These are phyloP conservation scores for Rhinatrema bivittatum DNA, from an alignment of 2,797 vertebrate species.

Conservation along the genomic window DNA sequence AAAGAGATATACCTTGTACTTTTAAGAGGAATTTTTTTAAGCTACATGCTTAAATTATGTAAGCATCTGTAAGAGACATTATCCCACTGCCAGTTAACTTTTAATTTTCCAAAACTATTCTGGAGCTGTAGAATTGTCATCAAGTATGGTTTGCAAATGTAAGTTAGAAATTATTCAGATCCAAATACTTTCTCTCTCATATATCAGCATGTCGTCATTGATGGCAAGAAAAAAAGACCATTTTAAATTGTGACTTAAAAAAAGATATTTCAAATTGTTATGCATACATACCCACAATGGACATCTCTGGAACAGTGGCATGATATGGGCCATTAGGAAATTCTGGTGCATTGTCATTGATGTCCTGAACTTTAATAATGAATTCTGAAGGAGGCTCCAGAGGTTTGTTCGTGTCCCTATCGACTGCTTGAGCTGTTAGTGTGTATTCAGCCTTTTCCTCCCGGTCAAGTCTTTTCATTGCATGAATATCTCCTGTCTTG, in stretches of 20 bases:
- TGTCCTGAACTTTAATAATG: conserved; percentile 98
- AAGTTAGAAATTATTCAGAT: conserved; percentile 44
- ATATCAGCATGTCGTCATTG: conserved; percentile 12
- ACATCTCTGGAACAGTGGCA: conserved; percentile 91
- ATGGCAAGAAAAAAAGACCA: no score
- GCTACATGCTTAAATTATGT: no score
- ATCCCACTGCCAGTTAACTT: conserved; percentile 37
- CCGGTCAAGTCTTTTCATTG: conserved; percentile 94
- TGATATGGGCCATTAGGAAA: conserved; percentile 88
- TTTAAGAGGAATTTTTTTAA: no score
- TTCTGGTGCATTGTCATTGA: conserved; percentile 94
- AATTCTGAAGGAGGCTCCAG: conserved; percentile 93
- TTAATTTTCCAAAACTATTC: conserved; percentile 26
- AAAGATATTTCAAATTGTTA: neutral
- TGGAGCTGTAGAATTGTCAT: conserved; percentile 32
- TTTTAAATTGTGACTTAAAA: no score
- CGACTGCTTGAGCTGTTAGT: conserved; percentile 85
- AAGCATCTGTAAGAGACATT: no score
- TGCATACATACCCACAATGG: conserved; percentile 79
- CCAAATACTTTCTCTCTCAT: conserved; percentile 36
- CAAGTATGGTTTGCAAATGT: conserved; percentile 39
- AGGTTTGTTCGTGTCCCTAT: conserved; percentile 81
- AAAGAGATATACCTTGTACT: no score
- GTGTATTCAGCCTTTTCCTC: conserved; percentile 97
- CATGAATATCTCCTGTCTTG: conserved; percentile 91